Percentiles rank a stretch among this genome's conserved stretches.
phyloP scores from a whole-genome alignment of 2,797 vertebrate species.

The Dermochelys coriacea region DNA sequence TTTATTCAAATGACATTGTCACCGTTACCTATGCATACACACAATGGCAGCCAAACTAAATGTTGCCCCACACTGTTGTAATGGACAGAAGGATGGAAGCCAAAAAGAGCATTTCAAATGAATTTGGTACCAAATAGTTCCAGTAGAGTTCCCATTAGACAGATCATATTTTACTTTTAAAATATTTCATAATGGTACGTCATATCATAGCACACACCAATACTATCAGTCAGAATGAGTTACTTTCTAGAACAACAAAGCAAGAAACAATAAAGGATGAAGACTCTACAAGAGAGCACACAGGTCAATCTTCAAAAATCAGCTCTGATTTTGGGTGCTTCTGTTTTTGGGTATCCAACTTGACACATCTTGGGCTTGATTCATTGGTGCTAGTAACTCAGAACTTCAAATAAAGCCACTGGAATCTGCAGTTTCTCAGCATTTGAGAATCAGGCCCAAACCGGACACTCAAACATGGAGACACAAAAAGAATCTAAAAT shows the following conservation, averaged over 20 bases:
- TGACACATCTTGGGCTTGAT: slow-evolving; percentile 31
- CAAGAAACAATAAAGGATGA: neutral
- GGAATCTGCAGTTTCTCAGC: slow-evolving; percentile 20
- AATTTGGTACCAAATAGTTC: accelerated
- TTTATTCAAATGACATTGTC: neutral
- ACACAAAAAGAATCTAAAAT: neutral
- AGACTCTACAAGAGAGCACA: neutral
- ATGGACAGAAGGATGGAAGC: neutral
- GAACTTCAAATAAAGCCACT: slow-evolving; percentile 24
- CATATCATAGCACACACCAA: neutral
- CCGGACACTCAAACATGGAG: neutral
- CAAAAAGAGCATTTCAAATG: neutral
- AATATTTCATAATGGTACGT: neutral
- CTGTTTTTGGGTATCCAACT: neutral
- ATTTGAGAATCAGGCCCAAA: neutral
- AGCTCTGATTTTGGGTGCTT: slow-evolving; percentile 40
- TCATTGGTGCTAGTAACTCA: slow-evolving; percentile 35
- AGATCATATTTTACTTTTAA: neutral
- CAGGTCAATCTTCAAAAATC: neutral
- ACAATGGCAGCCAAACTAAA: neutral
- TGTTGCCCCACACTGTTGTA: neutral
- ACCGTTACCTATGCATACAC: neutral
- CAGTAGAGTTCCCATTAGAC: neutral
- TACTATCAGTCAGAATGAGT: neutral
- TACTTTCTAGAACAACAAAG: neutral